Evolutionary conservation across 2,797 vertebrate genomes (phyloP), one percentile per base, ranked within the genome.

Genomic region (Aeoliscus strigatus): DNA sequence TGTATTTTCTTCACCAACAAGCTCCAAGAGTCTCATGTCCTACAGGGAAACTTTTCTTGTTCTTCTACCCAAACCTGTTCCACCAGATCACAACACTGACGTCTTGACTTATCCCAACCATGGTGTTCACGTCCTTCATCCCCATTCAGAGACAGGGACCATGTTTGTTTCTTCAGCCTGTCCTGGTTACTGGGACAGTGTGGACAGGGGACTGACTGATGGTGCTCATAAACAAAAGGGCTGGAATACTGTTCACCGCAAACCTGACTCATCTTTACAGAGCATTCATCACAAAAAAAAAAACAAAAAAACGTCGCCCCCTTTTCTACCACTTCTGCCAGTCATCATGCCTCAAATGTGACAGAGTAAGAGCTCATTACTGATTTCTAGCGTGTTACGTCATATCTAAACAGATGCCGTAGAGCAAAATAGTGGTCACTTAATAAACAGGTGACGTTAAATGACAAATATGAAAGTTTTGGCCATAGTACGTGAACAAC

Each of bases 11-110:
- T 67, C 61, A 43, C 24, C 49, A 47, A 23, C 34, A 38, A 3
- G 24, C 14, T 7, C 32, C 51, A 61, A 60, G 1, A 49, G 39
- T n/a, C n/a, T n/a, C n/a, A n/a, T n/a, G 45, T 25, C 29, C 25
- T 29, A 60, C 39, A 54, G 41, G 45, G 47, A 67, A 62, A 53
- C 27, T 50, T 64, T 86, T 86, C 89, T 72, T 49, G 86, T 76
- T 87, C 51, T 65, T 82, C 88, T 50, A 60, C 83, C 66, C 83
- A 82, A 90, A 89, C 89, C 77, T 67, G 89, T 89, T 89, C 30
- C 54, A 70, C 84, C 57, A 80, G 61, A 57, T 80, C 49, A 39
- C 7, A 35, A 36, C 28, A 50, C 25, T 43, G 31, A 64, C 42
- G 18, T 58, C 31, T 60, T 56, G 35, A 35, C 31, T 53, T 26